Evolutionary conservation across 2,113 vertebrate genomes (phyloP).

Genomic region (Cepphus grylle): DNA sequence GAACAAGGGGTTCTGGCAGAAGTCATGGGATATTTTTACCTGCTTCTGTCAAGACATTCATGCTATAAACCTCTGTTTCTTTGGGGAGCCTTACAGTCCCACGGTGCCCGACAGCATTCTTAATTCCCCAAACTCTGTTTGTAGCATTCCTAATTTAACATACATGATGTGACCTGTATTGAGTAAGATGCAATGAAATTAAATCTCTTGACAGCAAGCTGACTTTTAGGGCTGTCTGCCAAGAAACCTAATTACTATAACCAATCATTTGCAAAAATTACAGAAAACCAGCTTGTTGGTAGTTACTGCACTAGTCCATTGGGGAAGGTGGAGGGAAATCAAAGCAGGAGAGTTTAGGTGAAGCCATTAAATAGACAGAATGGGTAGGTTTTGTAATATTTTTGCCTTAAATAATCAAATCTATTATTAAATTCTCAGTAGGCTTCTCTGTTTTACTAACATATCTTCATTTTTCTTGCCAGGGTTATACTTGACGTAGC

Average conservation of each 20-base stretch:
- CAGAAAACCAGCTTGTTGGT: neutral
- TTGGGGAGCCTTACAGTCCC: neutral
- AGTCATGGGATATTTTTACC: neutral
- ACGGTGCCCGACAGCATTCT: neutral
- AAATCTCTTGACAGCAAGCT: neutral
- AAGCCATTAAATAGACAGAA: neutral
- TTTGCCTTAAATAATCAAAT: neutral
- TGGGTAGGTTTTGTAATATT: neutral
- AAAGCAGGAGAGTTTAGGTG: neutral
- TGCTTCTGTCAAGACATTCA: neutral
- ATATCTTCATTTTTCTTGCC: neutral
- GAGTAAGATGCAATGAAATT: neutral
- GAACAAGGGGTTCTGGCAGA: neutral
- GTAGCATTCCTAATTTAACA: neutral
- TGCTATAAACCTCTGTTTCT: neutral
- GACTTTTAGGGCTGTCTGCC: constrained; percentile 17
- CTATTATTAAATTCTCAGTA: neutral
- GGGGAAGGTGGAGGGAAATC: neutral
- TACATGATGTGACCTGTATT: too few relatives aligned
- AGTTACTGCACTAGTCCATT: neutral
- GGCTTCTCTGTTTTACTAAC: neutral
- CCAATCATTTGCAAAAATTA: neutral
- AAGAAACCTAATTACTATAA: constrained; percentile 23
- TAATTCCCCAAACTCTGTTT: neutral
- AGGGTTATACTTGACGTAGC: neutral